A percentile compares a stretch with the other conserved stretches of the same genome.
Evolutionary conservation across 2,113 vertebrate genomes (phyloP).

Genomic region (Oncorhynchus tshawytscha): DNA sequence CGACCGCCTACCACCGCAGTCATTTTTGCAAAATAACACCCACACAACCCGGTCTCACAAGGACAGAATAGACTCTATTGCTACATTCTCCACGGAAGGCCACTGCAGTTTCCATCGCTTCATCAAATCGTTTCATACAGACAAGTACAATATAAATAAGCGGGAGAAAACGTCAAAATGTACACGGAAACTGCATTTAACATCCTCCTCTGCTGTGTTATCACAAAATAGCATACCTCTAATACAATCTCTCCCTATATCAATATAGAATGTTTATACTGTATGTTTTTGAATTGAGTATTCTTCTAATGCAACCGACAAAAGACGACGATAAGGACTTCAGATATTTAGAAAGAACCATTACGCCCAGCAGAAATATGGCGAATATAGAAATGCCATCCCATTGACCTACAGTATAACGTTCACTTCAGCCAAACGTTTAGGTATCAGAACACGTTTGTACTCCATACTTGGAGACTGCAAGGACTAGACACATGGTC

Average conservation of each 20-base stretch:
- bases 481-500: slow-evolving; percentile 30
- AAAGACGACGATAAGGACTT: slow-evolving; percentile 32
- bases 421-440: slow-evolving; percentile 41
- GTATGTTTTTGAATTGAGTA: slow-evolving; percentile 32
- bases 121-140: not conserved
- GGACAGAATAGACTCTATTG: slow-evolving; percentile 38
- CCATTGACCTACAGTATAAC: slow-evolving; percentile 31
- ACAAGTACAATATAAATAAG: slow-evolving; percentile 21
- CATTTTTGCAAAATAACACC: slow-evolving; percentile 39
- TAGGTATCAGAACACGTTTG: slow-evolving; percentile 34
- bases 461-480: slow-evolving; percentile 42
- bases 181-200: slow-evolving; percentile 5
- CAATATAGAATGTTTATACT: slow-evolving; percentile 37
- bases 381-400: slow-evolving; percentile 25
- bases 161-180: slow-evolving; percentile 9
- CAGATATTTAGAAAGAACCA: slow-evolving; percentile 19
- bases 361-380: slow-evolving; percentile 43
- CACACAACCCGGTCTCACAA: not conserved
- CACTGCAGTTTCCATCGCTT: slow-evolving; percentile 18
- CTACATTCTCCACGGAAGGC: slow-evolving; percentile 58
- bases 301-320: slow-evolving; percentile 32
- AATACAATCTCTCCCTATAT: slow-evolving; percentile 30
- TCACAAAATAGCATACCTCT: slow-evolving; percentile 36
- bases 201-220: slow-evolving; percentile 23
- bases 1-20: slow-evolving; percentile 24